Evolutionary conservation across 64 coral and sea anemone genomes (phyloP), one percentile per base, ranked within the genome.

Genomic region (Montipora capricornis): DNA sequence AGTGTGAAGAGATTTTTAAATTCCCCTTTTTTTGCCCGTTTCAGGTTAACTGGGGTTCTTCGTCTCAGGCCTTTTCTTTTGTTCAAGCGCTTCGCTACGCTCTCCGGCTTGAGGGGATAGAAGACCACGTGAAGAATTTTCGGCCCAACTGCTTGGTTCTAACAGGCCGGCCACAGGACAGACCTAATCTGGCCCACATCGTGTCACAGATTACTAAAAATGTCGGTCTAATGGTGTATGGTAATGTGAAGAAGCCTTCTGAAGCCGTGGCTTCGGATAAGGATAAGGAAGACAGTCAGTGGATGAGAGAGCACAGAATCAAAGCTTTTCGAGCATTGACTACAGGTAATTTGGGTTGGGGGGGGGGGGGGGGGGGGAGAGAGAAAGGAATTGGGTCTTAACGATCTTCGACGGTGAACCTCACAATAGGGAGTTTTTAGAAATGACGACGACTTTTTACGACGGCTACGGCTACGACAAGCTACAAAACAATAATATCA

Each of bases 101-200:
- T 20, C 81, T 75, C 59, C 83, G 75, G 37, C 91, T 95, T 19
- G 94, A 98, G 13, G 73, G 29, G 20, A 89, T 95, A 24, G 93
- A 82, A 51, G 93, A 98, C n/a, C 96, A 98, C 48, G 96, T 98
- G 74, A 98, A 98, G 76, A 98, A 98, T 73, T 98, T 90, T 70
- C 96, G 96, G 17, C 96, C 96, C 29, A 93, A 98, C 80, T 98
- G 94, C 76, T 68, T 98, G 5, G 96, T 95, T 20, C 76, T 98
- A 5, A 86, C 85, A 0, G 96, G 96, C 6, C 80, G 53, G 29
- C 96, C 90, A 15, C 44, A 68, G 24, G 49, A 89, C 12, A 91
- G 90, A 10, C 86, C 80, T 6, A 84, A 93, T 29, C 62, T 98
- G 19, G 51, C 83, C n/a, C 75, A 81, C 44, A 70, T 98, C 15